Evolutionary conservation across 1,140 invertebrate species (phyloP), one percentile per base, ranked within the genome.

Genomic region (Zophobas atratus): DNA sequence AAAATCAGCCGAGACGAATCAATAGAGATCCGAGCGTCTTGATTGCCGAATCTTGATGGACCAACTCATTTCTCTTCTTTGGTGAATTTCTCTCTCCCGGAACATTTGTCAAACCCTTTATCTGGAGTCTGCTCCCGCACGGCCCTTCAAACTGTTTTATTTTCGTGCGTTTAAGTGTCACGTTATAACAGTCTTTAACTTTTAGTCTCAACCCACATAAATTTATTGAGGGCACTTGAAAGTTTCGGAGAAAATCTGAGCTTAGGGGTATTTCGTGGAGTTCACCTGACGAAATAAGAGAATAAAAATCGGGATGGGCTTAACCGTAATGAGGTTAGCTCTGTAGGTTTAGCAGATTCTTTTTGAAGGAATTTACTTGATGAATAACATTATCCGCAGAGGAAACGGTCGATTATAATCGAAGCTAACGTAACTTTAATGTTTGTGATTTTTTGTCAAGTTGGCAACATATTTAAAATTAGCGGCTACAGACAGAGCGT

Each of bases 81-180:
- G 35, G 35, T 63, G 35, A 39, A 63, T 63, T 63, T 63, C 57
- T 34, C 35, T n/a, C 8, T 39, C 57, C 39, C 5, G 57, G n/a
- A 63, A 63, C 57, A 63, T 63, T 63, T 63, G 57, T 63, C 57
- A 63, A 63, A 63, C 57, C 57, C 57, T 63, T 63, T 63, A 63
- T 63, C 57, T 36, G 6, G 36, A 63, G 35, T 39, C 57, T 38
- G 57, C 35, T 63, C 57, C 57, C 57, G 39, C 57, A 63, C 57
- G 57, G 39, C 57, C 57, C 38, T 39, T 63, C 57, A 63, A 63
- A 63, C 57, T 63, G 57, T 63, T 63, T 63, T 63, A 63, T 63
- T 63, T 63, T 63, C 57, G 36, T 63, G 38, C 57, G 34, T 34
- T 63, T 63, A 63, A 63, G 57, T 63, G 57, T 63, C 57, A 63